Conservation (phyloP, 2,113 vertebrate genomes). For the Lipophrys pholis region DNA sequence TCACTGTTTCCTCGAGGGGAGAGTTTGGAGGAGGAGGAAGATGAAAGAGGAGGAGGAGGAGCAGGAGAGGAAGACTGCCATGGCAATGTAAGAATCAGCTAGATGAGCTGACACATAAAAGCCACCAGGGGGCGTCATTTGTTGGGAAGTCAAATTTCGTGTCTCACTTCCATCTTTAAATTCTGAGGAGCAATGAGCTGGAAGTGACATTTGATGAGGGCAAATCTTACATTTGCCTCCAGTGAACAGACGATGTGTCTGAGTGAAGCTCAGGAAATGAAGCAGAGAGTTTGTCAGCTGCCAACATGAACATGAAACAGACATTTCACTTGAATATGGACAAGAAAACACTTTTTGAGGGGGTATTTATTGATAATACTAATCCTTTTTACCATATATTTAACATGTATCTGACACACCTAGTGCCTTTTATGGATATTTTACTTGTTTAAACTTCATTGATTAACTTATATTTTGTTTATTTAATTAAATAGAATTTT, state of each 20-base stretch:
- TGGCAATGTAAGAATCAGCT: constrained; percentile 25
- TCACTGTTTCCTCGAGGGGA: constrained; percentile 34
- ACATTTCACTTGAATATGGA: no score
- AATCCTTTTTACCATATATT: no score
- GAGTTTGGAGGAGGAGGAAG: constrained; percentile 19
- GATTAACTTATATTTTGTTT: no score
- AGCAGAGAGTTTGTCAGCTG: constrained; percentile 25
- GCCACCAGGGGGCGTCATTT: constrained; percentile 45
- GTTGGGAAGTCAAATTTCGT: background rate
- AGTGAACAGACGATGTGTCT: constrained; percentile 9
- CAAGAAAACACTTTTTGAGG: no score
- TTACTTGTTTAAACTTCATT: no score
- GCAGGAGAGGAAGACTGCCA: background rate
- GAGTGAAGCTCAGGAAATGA: constrained; percentile 43
- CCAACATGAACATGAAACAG: no score
- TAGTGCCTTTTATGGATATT: no score
- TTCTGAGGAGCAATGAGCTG: constrained; percentile 12
- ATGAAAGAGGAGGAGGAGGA: no score
- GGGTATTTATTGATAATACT: no score
- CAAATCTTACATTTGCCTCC: background rate
- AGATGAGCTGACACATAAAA: background rate
- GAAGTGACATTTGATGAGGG: background rate
- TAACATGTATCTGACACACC: no score
- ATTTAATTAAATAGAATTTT: no score
- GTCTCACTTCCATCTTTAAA: background rate